Percentiles rank a stretch among this genome's conserved stretches.
These are phyloP conservation scores for Coelogynopora nodosa DNA, from an alignment of 2,888 invertebrate genomes.

Conservation along the genomic window DNA sequence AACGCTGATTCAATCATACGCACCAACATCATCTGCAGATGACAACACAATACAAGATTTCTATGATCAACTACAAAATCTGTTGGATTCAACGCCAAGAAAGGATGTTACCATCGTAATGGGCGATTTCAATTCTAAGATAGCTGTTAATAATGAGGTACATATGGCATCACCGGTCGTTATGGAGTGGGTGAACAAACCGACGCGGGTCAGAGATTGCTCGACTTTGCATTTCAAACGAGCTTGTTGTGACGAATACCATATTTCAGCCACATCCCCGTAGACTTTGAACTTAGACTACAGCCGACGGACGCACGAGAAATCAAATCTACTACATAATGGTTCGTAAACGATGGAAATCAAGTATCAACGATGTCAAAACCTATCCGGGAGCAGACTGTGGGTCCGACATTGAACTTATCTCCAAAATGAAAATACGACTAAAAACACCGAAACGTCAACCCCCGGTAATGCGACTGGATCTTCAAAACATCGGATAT, in stretches of 20 bases:
- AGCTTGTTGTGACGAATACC: slow-evolving; percentile 37
- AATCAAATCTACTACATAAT: slow-evolving; percentile 22
- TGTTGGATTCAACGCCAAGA: slow-evolving; percentile 45
- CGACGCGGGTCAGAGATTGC: slow-evolving; percentile 4
- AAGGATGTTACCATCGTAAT: slow-evolving; percentile 43
- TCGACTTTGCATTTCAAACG: neutral
- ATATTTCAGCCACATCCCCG: slow-evolving; percentile 34
- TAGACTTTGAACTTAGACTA: slow-evolving; percentile 41
- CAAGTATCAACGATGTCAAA: slow-evolving; percentile 10
- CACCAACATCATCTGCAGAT: too few species aligned
- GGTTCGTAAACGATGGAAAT: slow-evolving; percentile 12
- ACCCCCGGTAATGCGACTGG: neutral
- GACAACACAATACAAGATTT: too few species aligned
- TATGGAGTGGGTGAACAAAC: slow-evolving; percentile 2
- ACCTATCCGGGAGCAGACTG: neutral
- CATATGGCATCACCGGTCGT: neutral
- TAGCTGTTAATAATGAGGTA: neutral
- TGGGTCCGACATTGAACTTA: slow-evolving; percentile 24
- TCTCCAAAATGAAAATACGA: slow-evolving; percentile 13
- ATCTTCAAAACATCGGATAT: neutral
- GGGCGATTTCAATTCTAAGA: slow-evolving; percentile 10
- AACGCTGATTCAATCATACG: too few species aligned
- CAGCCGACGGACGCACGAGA: slow-evolving; percentile 38
- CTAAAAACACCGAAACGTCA: slow-evolving; percentile 1
- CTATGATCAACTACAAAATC: slow-evolving; percentile 36